A percentile compares a stretch with the other conserved stretches of the same genome.
Evolutionary conservation across 64 coral and sea anemone species (phyloP).

Genomic region (Pocillopora damicornis): DNA sequence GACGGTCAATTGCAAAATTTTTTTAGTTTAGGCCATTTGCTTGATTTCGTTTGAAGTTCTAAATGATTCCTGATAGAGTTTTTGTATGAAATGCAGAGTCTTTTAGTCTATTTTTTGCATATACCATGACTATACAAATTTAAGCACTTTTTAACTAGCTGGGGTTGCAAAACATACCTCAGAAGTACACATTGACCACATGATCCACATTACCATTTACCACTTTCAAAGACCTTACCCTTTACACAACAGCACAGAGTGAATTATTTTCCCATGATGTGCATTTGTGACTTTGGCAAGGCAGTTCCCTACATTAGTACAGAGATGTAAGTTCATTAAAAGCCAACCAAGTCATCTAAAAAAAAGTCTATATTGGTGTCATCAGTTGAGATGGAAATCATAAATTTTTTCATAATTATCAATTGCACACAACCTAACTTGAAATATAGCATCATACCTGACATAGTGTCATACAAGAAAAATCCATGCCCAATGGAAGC

Average conservation of each 20-base stretch:
- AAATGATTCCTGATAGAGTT: too few species aligned
- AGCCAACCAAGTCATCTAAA: not conserved
- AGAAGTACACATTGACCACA: not conserved
- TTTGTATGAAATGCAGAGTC: too few species aligned
- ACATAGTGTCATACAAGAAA: constrained; percentile 81
- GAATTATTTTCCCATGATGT: constrained; percentile 85
- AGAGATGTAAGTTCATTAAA: not conserved
- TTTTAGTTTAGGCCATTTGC: too few species aligned
- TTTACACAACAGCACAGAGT: constrained; percentile 64
- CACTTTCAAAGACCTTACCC: constrained; percentile 52
- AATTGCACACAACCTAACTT: not conserved
- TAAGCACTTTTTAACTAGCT: too few species aligned
- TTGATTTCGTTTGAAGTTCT: too few species aligned
- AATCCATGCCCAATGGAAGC: constrained; percentile 98
- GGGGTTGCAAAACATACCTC: not conserved
- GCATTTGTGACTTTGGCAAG: constrained; percentile 67
- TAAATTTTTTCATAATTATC: too few species aligned
- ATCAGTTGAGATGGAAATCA: too few species aligned
- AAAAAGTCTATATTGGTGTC: not conserved
- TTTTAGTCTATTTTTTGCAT: too few species aligned
- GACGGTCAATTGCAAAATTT: too few species aligned
- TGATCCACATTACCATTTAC: not conserved
- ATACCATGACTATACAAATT: too few species aligned
- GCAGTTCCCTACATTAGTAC: constrained; percentile 56
- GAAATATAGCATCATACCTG: constrained; percentile 50